These are phyloP conservation scores for Zosterops hypoxanthus DNA, from an alignment of 2,113 vertebrate species.

Conservation along the genomic window DNA sequence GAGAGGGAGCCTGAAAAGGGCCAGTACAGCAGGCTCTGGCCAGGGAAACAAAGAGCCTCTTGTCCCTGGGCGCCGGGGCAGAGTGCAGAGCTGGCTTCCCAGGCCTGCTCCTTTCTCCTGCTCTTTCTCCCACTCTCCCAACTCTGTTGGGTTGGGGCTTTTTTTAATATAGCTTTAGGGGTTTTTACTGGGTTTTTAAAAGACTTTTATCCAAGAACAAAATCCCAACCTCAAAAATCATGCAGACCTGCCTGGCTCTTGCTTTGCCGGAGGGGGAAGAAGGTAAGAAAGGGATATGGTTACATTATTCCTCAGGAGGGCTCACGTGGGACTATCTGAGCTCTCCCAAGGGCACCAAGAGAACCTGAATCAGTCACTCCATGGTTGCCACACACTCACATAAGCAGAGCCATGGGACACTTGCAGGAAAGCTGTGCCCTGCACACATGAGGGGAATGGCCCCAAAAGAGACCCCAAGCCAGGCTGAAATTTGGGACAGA, in stretches of 20 bases:
- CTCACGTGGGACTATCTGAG: neutral
- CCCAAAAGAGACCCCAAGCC: neutral
- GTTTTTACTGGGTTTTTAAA: neutral
- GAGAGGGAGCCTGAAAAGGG: conserved; percentile 58
- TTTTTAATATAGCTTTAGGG: neutral
- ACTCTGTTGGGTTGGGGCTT: neutral
- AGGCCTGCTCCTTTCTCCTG: conserved; percentile 44
- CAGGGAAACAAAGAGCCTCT: conserved; percentile 62
- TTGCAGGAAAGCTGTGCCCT: neutral
- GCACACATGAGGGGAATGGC: rapidly evolving
- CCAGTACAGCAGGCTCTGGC: conserved; percentile 3
- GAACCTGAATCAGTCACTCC: neutral
- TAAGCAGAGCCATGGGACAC: neutral
- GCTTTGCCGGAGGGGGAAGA: neutral
- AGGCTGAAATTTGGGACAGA: neutral
- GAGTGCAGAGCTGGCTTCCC: conserved; percentile 44
- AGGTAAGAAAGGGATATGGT: neutral
- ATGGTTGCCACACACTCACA: neutral
- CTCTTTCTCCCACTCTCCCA: conserved; percentile 18
- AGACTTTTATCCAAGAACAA: conserved; percentile 24
- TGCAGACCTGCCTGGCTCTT: neutral
- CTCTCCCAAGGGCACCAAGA: neutral
- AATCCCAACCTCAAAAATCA: neutral
- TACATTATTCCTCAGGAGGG: neutral
- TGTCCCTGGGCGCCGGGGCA: conserved; percentile 20